A percentile compares a stretch with the other conserved stretches of the same genome.
These are phyloP conservation scores for Drosophila ananassae DNA, from an alignment of 1,140 invertebrate species.

Conservation along the genomic window DNA sequence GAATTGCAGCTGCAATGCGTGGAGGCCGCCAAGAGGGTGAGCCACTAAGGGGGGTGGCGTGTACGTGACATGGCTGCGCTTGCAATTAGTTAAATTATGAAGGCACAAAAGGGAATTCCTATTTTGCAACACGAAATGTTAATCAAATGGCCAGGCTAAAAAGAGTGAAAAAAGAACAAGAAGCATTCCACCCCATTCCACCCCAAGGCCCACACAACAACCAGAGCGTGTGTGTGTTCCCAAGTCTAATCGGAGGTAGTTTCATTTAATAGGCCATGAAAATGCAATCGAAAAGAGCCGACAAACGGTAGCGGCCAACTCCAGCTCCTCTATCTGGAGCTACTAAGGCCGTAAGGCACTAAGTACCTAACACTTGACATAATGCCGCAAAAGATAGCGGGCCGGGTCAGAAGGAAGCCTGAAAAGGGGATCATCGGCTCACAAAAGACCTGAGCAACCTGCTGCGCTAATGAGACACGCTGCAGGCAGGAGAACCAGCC, in stretches of 20 bases:
- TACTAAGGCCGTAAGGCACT: conserved; percentile 70
- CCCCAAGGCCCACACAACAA: conserved; percentile 24
- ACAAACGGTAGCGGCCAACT: conserved; percentile 52
- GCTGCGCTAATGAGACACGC: conserved; percentile 79
- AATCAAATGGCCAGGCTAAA: conserved; percentile 47
- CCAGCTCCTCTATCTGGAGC: conserved; percentile 29
- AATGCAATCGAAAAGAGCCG: conserved; percentile 26
- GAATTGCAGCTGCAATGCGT: conserved; percentile 74
- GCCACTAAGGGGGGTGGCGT: not conserved
- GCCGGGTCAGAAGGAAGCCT: conserved; percentile 49
- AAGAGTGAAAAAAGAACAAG: not conserved
- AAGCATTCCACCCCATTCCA: not conserved
- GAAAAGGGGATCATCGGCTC: conserved; percentile 14
- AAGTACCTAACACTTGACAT: conserved; percentile 83
- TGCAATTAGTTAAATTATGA: conserved; percentile 81
- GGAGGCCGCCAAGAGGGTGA: conserved; percentile 8
- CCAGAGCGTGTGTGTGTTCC: conserved; percentile 35
- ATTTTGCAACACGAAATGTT: conserved; percentile 72
- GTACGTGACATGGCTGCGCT: conserved; percentile 75
- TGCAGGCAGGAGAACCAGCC: conserved; percentile 32
- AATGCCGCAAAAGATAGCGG: conserved; percentile 73
- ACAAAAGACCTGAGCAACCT: conserved; percentile 56
- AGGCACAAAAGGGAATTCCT: conserved; percentile 54
- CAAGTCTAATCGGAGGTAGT: conserved; percentile 54
- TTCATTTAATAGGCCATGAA: conserved; percentile 63